Percentiles rank a stretch among this genome's conserved stretches.
Conservation (phyloP, 2,113 vertebrate genomes). For the Gallinago media region DNA sequence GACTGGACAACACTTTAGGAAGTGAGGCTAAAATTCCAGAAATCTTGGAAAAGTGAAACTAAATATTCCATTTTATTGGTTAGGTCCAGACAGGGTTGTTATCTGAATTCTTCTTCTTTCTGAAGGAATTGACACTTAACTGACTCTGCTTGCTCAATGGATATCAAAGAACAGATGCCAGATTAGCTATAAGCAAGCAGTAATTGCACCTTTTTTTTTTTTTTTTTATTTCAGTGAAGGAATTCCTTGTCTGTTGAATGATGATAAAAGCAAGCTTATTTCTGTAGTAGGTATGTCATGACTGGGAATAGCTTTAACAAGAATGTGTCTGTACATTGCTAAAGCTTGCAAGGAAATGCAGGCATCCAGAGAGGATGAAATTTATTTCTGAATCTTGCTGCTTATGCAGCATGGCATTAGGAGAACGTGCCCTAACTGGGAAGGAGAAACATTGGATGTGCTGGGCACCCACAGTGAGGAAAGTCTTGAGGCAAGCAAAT, state of each 20-base stretch:
- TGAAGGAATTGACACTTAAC: not conserved
- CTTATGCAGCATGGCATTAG: not conserved
- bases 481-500: not conserved
- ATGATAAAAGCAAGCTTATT: not conserved
- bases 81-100: not conserved
- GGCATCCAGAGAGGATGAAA: not conserved
- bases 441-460: not conserved
- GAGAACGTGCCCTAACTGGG: not conserved
- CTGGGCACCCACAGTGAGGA: accelerated
- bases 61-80: not conserved
- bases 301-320: not conserved
- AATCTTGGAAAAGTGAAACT: not conserved
- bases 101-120: not conserved
- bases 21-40: not conserved
- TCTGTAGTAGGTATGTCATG: not conserved
- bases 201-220: not conserved
- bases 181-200: not conserved
- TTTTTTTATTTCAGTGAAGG: not conserved
- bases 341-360: not conserved
- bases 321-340: not conserved
- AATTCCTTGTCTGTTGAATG: not conserved
- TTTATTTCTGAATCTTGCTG: not conserved
- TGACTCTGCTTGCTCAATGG: not conserved
- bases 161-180: not conserved
- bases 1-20: not conserved